Evolutionary conservation across 2,113 vertebrate genomes (phyloP), one percentile per base, ranked within the genome.

Genomic region (Capreolus pygargus): DNA sequence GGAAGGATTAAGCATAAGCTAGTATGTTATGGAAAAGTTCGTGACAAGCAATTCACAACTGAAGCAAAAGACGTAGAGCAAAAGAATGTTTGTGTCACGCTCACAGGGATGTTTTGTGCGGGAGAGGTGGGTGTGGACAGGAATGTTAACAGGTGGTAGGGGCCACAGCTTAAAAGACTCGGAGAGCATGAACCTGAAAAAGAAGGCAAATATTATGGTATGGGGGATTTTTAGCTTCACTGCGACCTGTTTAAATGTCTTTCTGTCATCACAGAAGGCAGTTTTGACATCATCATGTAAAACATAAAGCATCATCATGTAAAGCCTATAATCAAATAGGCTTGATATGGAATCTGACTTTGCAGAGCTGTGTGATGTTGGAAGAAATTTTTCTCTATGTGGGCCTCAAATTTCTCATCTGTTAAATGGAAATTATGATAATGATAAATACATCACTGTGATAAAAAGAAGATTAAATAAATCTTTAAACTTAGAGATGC

Each of bases 1-100:
- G 43, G 96, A 95, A 98, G 93, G 94, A 97, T 97, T 98, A 97
- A 95, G 50, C 13, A 52, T 83, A 58, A 97, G 88, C n/a, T 93
- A 39, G 70, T 82, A 36, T 91, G 89, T 94, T 93, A 92, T 93
- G 93, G 97, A 97, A 97, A 98, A 95, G 57, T 91, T 95, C 86
- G 45, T 74, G 52, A 86, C 78, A 96, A 96, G 58, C 28, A 88
- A 93, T 58, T 95, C 78, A 43, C 70, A 89, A 94, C 27, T 61
- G 93, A 94, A 94, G 79, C 70, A 52, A 64, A 30, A 45, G 89
- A 70, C 43, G 64, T 33, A 95, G 74, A 92, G 47, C 15, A 82
- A 43, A 50, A 43, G 5, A 64, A 55, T 97, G 90, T 92, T 97
- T 82, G 91, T 61, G 74, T 96, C 94, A 94, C 25, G 16, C n/a